phyloP scores from a whole-genome alignment of 2,113 vertebrate genomes.

The Petromus typicus region DNA sequence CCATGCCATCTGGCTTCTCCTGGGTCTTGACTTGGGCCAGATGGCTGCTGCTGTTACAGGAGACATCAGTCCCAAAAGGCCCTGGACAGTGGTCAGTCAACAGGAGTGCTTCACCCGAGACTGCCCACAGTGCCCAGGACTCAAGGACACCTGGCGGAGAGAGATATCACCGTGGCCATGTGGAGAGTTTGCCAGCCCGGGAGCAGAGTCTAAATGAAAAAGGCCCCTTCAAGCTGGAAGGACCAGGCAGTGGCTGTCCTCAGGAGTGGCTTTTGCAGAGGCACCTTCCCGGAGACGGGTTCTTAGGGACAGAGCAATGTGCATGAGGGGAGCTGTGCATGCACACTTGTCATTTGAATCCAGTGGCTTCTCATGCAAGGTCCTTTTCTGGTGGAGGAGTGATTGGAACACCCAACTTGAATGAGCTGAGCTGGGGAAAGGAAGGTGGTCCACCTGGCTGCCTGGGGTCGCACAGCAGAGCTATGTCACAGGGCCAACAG shows the following conservation, averaged over 20 bases:
- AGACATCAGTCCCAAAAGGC: not conserved
- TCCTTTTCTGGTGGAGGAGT: not conserved
- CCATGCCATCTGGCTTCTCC: accelerated
- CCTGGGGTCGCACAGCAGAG: not conserved
- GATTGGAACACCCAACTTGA: not conserved
- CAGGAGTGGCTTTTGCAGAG: not conserved
- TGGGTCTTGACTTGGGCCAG: not conserved
- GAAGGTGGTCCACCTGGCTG: not conserved
- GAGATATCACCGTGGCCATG: not conserved
- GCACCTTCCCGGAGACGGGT: accelerated
- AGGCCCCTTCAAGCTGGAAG: not conserved
- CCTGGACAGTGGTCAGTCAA: not conserved
- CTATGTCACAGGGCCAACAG: too few species aligned
- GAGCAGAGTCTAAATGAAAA: not conserved
- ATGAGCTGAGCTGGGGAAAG: not conserved
- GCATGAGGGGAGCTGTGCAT: too few species aligned
- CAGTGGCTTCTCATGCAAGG: not conserved
- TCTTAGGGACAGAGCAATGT: not conserved
- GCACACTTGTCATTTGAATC: accelerated
- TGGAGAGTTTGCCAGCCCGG: not conserved
- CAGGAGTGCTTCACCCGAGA: accelerated
- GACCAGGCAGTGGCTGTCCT: accelerated
- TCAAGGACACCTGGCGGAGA: accelerated
- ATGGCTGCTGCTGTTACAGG: not conserved
- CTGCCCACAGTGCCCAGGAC: not conserved